Evolutionary conservation across 2,113 vertebrate species (phyloP), one percentile per base, ranked within the genome.

Genomic region (Sterrhoptilus dennistouni): DNA sequence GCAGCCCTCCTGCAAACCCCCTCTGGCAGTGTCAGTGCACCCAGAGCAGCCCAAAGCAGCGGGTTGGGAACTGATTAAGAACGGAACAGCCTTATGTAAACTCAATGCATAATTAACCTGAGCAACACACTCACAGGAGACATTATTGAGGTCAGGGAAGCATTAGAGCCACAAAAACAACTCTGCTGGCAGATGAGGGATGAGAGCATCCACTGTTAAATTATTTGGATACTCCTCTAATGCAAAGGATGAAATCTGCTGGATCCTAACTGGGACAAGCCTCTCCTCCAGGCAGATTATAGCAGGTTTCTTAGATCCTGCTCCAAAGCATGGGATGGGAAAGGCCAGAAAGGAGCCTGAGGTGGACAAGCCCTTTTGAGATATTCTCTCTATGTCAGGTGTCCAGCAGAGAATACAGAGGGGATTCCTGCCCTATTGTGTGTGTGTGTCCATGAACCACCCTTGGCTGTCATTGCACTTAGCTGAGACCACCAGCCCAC

Each of bases 61-160:
- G 28, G 33, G 66, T 72, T 74, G 15, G 64, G 72, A 77, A 21
- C 75, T 88, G 94, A 96, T 96, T 91, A 91, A 83, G 92, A 79
- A 27, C 3, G 2, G 64, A 91, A 89, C 92, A 96, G 83, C 91
- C 86, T 84, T 96, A 28, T 95, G 94, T 92, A 97, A 96, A 96
- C 93, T 40, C 92, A 81, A 95, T 96, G 96, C 93, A 96, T 97
- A 96, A 96, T 96, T 97, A 96, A 95, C 91, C 87, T 44, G 85
- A 80, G 87, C 74, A 90, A 81, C 1, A 0, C 84, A 23, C 83
- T 91, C 4, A 0, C 75, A 80, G 66, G 93, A 94, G 75, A 95
- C 56, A 63, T 91, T 87, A 96, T 50, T 88, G 93, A 95, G 85
- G 93, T 88, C 93, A 83, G 21, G 90, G 89, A 84, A 96, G 71